Conservation (phyloP, 2,797 vertebrate genomes). For the Eidolon dupreanum region DNA sequence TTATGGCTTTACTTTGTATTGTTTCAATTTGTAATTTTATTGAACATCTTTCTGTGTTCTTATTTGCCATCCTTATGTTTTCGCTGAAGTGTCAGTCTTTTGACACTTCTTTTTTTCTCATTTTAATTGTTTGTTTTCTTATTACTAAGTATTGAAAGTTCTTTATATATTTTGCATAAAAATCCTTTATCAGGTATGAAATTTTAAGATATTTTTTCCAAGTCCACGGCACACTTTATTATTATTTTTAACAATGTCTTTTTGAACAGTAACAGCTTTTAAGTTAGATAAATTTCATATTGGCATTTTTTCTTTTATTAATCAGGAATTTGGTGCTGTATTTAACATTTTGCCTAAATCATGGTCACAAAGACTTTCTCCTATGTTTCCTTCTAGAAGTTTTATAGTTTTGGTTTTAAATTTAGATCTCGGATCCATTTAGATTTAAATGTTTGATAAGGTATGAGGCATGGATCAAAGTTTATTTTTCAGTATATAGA, state of each 20-base stretch:
- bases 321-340: neutral
- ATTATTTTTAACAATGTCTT: neutral
- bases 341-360: neutral
- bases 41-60: neutral
- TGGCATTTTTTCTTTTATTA: neutral
- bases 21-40: neutral
- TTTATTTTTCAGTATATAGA: neutral
- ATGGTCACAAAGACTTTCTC: neutral
- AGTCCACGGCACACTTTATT: neutral
- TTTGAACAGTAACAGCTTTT: neutral
- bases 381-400: neutral
- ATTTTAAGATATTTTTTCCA: neutral
- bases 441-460: neutral
- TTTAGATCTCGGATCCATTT: neutral
- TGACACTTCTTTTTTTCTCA: neutral
- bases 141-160: neutral
- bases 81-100: neutral
- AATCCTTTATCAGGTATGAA: neutral
- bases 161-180: neutral
- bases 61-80: neutral
- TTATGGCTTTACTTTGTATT: neutral
- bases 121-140: neutral
- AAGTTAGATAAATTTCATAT: neutral
- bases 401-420: neutral
- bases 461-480: neutral